Conservation (phyloP, 1,140 invertebrate genomes). For the Cotesia chilonis region DNA sequence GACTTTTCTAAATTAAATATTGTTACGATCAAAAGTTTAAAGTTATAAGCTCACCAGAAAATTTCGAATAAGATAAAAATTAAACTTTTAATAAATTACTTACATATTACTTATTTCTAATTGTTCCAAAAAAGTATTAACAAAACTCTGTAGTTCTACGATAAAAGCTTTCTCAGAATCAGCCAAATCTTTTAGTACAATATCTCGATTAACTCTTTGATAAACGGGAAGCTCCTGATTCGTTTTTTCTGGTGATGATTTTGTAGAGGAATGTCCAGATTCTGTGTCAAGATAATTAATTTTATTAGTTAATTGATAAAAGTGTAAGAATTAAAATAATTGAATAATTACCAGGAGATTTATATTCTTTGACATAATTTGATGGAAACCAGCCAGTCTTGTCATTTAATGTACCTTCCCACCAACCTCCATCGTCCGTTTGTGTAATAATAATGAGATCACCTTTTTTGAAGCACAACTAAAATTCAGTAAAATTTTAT, state of each 20-base stretch:
- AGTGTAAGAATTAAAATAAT: conserved; percentile 21
- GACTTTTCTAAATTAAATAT: too few species aligned
- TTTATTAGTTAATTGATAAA: conserved; percentile 37
- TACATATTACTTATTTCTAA: conserved; percentile 87
- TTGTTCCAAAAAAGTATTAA: conserved; percentile 85
- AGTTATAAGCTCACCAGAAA: too few species aligned
- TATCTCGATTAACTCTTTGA: conserved; percentile 75
- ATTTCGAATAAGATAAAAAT: background rate
- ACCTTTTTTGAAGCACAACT: conserved; percentile 95
- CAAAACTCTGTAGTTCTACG: conserved; percentile 83
- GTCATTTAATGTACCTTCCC: conserved; percentile 95
- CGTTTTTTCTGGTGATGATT: conserved; percentile 73
- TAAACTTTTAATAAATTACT: conserved; percentile 58
- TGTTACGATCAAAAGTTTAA: too few species aligned
- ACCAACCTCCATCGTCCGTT: conserved; percentile 91
- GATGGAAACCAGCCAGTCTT: conserved; percentile 98
- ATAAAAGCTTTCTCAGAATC: conserved; percentile 92
- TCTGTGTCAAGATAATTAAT: conserved; percentile 49
- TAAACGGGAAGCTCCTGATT: conserved; percentile 64
- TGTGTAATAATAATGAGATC: conserved; percentile 95
- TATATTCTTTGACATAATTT: conserved; percentile 94
- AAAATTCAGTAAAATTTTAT: conserved; percentile 44
- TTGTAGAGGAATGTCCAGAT: conserved; percentile 63
- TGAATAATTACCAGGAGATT: conserved; percentile 64
- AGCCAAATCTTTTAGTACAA: conserved; percentile 91